Percentiles rank a stretch among this genome's conserved stretches.
Evolutionary conservation across 2,113 vertebrate genomes (phyloP).

Genomic region (Elachura formosa): DNA sequence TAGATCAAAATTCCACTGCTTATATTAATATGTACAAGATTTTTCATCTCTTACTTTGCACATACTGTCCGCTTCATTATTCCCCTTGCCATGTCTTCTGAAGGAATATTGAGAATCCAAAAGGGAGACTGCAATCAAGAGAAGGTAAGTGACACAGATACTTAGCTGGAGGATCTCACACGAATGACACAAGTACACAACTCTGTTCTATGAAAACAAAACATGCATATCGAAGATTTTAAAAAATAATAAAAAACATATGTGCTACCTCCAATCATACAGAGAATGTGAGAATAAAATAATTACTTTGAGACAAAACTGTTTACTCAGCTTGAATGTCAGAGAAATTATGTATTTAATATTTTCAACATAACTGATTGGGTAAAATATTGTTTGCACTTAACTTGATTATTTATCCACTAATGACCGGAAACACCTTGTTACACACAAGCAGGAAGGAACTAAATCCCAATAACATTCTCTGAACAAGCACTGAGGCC

Average conservation of each 20-base stretch:
- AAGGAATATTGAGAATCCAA: constrained; percentile 86
- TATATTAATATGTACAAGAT: not conserved
- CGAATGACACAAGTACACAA: not conserved
- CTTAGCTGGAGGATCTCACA: not conserved
- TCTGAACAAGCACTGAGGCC: not conserved
- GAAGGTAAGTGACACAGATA: not conserved
- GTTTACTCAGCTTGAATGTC: not conserved
- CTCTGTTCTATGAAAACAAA: not conserved
- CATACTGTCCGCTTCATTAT: constrained; percentile 94
- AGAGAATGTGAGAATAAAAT: not conserved
- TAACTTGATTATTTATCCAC: not conserved
- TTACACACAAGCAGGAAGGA: not conserved
- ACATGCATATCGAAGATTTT: not conserved
- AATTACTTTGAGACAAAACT: not conserved
- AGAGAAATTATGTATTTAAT: not conserved
- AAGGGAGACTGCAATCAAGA: constrained; percentile 85
- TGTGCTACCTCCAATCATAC: not conserved
- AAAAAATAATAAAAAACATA: not conserved
- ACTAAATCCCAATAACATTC: not conserved
- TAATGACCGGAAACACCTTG: not conserved
- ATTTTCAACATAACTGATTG: not conserved
- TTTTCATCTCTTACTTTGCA: constrained; percentile 85
- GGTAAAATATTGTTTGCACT: not conserved
- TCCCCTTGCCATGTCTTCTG: constrained; percentile 83
- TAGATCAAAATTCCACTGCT: not conserved